These are phyloP conservation scores for Orchestia grillus DNA, from an alignment of 1,140 invertebrate genomes.

Conservation along the genomic window DNA sequence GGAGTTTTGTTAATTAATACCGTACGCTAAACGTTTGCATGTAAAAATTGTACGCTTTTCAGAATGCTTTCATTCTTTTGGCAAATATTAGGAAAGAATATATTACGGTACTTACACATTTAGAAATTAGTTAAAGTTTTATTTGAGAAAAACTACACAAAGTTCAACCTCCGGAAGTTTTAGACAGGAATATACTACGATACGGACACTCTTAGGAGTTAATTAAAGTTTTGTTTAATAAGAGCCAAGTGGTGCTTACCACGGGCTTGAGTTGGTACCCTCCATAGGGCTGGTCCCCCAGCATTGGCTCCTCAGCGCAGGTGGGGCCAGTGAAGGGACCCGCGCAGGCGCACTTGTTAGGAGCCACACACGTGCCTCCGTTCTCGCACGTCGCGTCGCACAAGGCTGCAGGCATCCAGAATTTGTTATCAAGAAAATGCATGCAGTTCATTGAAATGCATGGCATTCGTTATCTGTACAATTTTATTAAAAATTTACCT, in stretches of 20 bases:
- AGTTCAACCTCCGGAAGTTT: no score
- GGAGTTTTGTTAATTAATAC: no score
- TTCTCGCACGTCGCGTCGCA: conserved; percentile 25
- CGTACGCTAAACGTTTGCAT: no score
- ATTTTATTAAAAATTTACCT: no score
- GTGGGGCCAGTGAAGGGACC: background rate
- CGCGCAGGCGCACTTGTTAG: conserved; percentile 31
- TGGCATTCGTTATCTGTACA: no score
- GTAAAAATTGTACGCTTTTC: no score
- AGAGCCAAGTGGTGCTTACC: background rate
- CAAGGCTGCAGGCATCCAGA: background rate
- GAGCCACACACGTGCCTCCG: conserved; percentile 40
- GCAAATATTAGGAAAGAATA: no score
- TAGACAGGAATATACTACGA: no score
- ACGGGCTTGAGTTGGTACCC: conserved; percentile 7
- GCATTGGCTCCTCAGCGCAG: conserved; percentile 18
- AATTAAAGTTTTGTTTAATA: background rate
- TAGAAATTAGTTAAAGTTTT: background rate
- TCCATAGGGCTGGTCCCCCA: conserved; percentile 30
- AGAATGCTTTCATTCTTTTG: no score
- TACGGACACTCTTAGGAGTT: background rate
- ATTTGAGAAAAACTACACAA: background rate
- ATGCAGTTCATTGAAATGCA: no score
- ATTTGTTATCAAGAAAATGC: no score
- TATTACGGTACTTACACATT: no score